These are phyloP conservation scores for Huso huso DNA, from an alignment of 2,797 vertebrate genomes.

Conservation along the genomic window DNA sequence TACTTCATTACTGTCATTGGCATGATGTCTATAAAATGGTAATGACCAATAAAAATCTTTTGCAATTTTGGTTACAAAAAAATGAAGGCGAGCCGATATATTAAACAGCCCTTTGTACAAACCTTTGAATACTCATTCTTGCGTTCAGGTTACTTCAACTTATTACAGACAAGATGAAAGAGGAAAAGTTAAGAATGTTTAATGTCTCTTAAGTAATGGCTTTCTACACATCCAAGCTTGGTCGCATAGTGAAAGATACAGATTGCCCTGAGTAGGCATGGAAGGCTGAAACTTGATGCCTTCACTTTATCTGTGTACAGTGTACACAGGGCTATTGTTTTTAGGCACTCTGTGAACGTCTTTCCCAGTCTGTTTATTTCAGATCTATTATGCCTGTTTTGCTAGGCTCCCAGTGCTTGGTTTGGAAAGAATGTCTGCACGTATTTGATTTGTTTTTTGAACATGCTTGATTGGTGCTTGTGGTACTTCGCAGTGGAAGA, in stretches of 20 bases:
- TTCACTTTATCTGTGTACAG: conserved; percentile 40
- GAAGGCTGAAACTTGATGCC: conserved; percentile 35
- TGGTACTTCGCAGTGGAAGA: neutral
- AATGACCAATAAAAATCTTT: neutral
- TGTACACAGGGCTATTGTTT: conserved; percentile 39
- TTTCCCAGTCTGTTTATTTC: conserved; percentile 35
- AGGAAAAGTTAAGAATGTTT: conserved; percentile 1
- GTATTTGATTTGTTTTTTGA: conserved; percentile 24
- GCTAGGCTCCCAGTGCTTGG: conserved; percentile 22
- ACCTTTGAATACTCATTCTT: neutral
- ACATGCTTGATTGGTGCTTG: neutral
- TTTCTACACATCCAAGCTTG: neutral
- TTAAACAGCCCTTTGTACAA: neutral
- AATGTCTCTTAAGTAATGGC: neutral
- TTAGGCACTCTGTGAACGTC: conserved; percentile 29
- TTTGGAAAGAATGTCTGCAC: conserved; percentile 19
- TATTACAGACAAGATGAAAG: neutral
- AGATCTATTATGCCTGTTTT: conserved; percentile 25
- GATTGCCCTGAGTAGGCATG: conserved; percentile 16
- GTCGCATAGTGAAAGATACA: neutral
- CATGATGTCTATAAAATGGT: neutral
- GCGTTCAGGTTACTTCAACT: neutral
- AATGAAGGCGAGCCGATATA: too few relatives aligned
- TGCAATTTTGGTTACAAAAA: too few relatives aligned
- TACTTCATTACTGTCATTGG: neutral